A percentile compares a stretch with the other conserved stretches of the same genome.
These are phyloP conservation scores for Scaptomyza reducta DNA, from an alignment of 2,888 invertebrate genomes.

Conservation along the genomic window DNA sequence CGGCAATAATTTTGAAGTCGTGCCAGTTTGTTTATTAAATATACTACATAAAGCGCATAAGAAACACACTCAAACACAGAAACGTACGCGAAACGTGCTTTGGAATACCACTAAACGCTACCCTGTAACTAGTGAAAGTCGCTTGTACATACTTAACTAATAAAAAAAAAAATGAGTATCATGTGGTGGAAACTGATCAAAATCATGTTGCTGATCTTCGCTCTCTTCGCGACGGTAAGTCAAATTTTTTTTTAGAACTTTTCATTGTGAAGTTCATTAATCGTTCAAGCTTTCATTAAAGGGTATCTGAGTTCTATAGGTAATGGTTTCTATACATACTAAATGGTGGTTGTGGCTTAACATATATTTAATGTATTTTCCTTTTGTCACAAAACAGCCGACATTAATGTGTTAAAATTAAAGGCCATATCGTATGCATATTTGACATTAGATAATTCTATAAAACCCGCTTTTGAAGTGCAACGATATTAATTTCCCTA, in stretches of 20 bases:
- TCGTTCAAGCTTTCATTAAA: not conserved
- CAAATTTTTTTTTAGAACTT: not conserved
- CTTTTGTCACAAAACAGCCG: conserved; percentile 5
- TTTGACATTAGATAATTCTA: conserved; percentile 1
- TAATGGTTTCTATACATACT: not conserved
- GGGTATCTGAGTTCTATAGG: not conserved
- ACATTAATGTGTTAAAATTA: not conserved
- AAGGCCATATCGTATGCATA: not conserved
- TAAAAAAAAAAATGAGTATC: conserved; percentile 46
- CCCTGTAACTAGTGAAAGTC: conserved; percentile 26
- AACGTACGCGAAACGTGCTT: conserved; percentile 6
- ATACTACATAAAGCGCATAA: conserved; percentile 51
- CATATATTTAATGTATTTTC: no score
- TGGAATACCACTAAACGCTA: conserved; percentile 19
- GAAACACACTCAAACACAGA: conserved; percentile 14
- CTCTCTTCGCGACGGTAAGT: conserved; percentile 66
- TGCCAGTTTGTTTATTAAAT: conserved; percentile 71
- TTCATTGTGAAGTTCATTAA: no score
- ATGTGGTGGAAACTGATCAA: conserved; percentile 64
- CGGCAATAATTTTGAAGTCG: conserved; percentile 69
- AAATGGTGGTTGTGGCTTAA: conserved; percentile 7
- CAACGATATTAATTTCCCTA: not conserved
- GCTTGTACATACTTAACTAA: not conserved
- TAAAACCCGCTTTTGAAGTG: conserved; percentile 10
- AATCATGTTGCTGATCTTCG: conserved; percentile 59